Base-by-base conservation (phyloP, 2,888 invertebrate genomes). In the Acrocyrtus sp. region DNA sequence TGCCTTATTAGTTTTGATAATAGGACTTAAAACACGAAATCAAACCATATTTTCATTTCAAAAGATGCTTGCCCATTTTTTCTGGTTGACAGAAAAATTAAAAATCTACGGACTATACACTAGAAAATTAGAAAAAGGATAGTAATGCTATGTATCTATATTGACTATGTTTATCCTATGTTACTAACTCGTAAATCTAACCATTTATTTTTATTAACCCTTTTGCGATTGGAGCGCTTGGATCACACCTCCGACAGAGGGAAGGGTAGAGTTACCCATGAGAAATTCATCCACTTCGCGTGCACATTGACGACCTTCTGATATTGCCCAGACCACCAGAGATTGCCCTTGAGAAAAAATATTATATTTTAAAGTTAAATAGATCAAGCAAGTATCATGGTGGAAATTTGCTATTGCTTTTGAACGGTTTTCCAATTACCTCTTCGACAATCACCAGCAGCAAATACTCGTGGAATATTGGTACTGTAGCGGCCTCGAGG, bases 231-330 rank as follows among this genome's bases (percentile, higher is more conserved):
- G 74, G 45, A 79, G 75, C 8, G 80, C 73, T 75, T 83, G 83
- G 47, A 86, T 83, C 51, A 98, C 91, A 17, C 98, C 98, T 29
- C 98, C 98, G 1, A 94, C 92, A 21, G 95, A 96, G 3, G 98
- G 96, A 65, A 99, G 88, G 5, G 90, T 89, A 4, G 96, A 94
- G 34, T 86, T 86, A 53, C 89, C 88, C 82, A 90, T 90, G 17
- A 99, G 89, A 85, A 89, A 92, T 62, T 91, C 87, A 84, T 99
- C 99, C 1, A 98, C 92, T 81, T 95, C 93, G 48, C 96, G 88
- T 15, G 99, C 99, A 8, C 97, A 98, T 85, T 96, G 98, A n/a
- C 99, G 89, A 1, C 99, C 99, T 85, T 99, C 99, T 0, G 94
- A 89, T 78, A 99, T 99, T 21, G 98, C 99, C 95, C 98, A 98